Evolutionary conservation across 2,888 invertebrate genomes (phyloP).

Genomic region (Platycnemis pennipes): DNA sequence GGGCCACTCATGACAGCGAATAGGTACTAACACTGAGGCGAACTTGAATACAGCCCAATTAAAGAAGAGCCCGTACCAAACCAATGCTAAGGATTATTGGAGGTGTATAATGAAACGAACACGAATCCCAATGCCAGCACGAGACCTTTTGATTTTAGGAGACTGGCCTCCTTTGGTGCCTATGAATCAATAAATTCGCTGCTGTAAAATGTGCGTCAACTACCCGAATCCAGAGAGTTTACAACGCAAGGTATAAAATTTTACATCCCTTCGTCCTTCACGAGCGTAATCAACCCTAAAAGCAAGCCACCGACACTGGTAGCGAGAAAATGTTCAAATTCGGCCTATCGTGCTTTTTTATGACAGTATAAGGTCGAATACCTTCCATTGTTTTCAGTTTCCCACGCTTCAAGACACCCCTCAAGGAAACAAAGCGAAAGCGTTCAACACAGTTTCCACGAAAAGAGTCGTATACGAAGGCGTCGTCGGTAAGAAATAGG

Average conservation of each 20-base stretch:
- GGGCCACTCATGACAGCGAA: no score
- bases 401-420: neutral
- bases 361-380: neutral
- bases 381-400: neutral
- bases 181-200: neutral
- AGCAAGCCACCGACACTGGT: neutral
- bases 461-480: neutral
- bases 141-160: neutral
- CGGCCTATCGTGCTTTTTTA: neutral
- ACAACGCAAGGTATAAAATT: neutral
- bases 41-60: no score
- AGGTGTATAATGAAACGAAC: no score
- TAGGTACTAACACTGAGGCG: no score
- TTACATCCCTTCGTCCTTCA: neutral
- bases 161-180: neutral
- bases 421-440: neutral
- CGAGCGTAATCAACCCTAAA: neutral
- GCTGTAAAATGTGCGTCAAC: neutral
- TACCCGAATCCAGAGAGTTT: neutral
- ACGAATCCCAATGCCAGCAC: no score
- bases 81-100: no score
- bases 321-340: neutral
- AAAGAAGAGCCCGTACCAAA: no score
- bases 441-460: neutral
- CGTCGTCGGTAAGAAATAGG: neutral